Base-by-base conservation (phyloP, 2,888 invertebrate genomes). In the Pristionchus japonicus region DNA sequence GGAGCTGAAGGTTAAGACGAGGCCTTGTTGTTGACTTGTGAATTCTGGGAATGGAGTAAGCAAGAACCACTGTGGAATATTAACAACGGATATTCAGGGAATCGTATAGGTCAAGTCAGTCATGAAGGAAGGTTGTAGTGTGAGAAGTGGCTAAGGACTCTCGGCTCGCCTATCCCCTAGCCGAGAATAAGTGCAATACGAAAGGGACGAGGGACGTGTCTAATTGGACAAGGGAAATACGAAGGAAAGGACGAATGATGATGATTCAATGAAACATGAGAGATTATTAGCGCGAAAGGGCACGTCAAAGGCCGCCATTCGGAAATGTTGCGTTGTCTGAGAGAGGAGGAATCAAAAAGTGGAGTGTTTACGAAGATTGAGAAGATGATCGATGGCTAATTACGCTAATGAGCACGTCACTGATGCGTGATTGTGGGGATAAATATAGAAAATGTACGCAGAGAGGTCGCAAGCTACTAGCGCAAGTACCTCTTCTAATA, bases 151-250 rank as follows among this genome's bases (percentile, higher is more conserved):
- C 40, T 77, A 23, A 43, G n/a, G 23, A 74, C 74, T 74, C 70
- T 74, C 70, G 31, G 31, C 67, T 17, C 2, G 43, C 23, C 77
- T 47, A 40, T 77, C 43, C 77, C 40, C 47, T 77, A 23, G 37
- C 47, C n/a, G 77, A 13, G n/a, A n/a, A 9, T n/a, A 27, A 40
- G 77, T 77, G 77, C 77, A 43, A 43, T 47, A 17, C 3, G 77
- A 47, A 82, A 52, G 37, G 47, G 49, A 49, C 47, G 82, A 49
- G 20, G 52, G 70, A 70, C 17, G 70, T 34, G 37, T 20, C 77
- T 77, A 77, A 77, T 77, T 77, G 77, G 77, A 77, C 43, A 77
- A 77, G 77, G 40, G 70, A 34, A 70, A 27, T 34, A 34, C 17
- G 37, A 40, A 47, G 77, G n/a, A 13, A 43, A 52, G 52, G 34